These are phyloP conservation scores for Salvator merianae DNA, from an alignment of 2,113 vertebrate genomes.

Conservation along the genomic window DNA sequence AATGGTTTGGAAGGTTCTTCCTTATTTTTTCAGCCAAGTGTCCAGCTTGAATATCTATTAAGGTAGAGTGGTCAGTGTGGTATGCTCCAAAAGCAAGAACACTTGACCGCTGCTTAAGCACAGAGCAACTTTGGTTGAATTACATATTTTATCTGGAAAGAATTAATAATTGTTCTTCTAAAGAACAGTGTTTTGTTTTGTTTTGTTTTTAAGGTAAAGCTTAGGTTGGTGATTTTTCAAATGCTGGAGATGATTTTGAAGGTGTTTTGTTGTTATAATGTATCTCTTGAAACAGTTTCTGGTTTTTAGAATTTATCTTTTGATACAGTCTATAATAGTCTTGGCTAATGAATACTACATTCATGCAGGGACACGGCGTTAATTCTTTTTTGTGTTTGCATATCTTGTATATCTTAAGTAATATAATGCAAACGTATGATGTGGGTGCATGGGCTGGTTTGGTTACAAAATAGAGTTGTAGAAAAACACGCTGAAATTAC, in stretches of 20 bases:
- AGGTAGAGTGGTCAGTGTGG: background rate
- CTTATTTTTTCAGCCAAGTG: background rate
- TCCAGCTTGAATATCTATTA: background rate
- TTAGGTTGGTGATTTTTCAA: background rate
- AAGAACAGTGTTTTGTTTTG: background rate
- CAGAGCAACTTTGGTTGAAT: no score
- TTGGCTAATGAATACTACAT: background rate
- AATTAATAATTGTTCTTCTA: background rate
- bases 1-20: no score
- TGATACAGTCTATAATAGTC: background rate
- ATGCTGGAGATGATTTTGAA: background rate
- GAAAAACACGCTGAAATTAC: conserved; percentile 2
- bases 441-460: background rate
- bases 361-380: background rate
- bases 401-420: background rate
- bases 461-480: background rate
- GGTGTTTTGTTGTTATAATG: no score
- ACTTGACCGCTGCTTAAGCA: no score
- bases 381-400: background rate
- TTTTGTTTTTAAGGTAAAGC: no score
- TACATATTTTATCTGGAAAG: background rate
- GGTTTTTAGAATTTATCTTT: background rate
- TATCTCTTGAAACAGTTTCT: background rate
- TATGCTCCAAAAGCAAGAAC: background rate
- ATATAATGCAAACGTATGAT: background rate